These are phyloP conservation scores for Clarias laeviceps DNA, from an alignment of 2,797 vertebrate genomes.

Conservation along the genomic window DNA sequence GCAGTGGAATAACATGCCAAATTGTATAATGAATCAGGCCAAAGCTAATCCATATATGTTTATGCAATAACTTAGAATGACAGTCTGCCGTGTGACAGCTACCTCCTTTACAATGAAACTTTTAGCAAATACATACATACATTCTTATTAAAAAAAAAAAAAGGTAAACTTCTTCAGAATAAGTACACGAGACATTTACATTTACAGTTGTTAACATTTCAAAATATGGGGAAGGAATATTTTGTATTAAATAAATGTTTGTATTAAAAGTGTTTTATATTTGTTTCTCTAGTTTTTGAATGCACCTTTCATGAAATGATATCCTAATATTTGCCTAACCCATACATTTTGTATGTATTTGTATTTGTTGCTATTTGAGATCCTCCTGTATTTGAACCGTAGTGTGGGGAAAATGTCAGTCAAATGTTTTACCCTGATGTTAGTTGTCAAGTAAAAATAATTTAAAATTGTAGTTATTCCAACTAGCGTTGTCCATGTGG, in stretches of 20 bases:
- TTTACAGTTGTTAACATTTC: slow-evolving; percentile 24
- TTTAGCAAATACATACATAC: neutral
- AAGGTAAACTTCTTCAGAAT: neutral
- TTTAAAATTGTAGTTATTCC: slow-evolving; percentile 2
- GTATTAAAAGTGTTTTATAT: neutral
- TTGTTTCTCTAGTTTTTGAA: slow-evolving; percentile 3
- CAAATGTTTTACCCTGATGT: neutral
- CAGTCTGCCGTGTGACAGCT: neutral
- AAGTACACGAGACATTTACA: neutral
- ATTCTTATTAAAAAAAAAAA: neutral
- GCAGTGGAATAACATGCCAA: slow-evolving; percentile 76
- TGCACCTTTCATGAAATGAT: slow-evolving; percentile 73
- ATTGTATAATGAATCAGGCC: slow-evolving; percentile 75
- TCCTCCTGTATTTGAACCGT: slow-evolving; percentile 33
- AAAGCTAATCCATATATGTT: slow-evolving; percentile 78
- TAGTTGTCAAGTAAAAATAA: neutral
- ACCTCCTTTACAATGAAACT: neutral
- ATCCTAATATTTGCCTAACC: slow-evolving; percentile 60
- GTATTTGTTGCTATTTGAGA: slow-evolving; percentile 57
- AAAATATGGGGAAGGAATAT: slow-evolving; percentile 6
- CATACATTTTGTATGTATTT: slow-evolving; percentile 56
- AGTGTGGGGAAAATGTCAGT: neutral
- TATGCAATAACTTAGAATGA: slow-evolving; percentile 66
- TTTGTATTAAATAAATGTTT: neutral
- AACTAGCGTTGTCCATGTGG: neutral